Percentiles rank a stretch among this genome's conserved stretches.
Conservation (phyloP, 2,797 vertebrate species). For the Sitta carolinensis region DNA sequence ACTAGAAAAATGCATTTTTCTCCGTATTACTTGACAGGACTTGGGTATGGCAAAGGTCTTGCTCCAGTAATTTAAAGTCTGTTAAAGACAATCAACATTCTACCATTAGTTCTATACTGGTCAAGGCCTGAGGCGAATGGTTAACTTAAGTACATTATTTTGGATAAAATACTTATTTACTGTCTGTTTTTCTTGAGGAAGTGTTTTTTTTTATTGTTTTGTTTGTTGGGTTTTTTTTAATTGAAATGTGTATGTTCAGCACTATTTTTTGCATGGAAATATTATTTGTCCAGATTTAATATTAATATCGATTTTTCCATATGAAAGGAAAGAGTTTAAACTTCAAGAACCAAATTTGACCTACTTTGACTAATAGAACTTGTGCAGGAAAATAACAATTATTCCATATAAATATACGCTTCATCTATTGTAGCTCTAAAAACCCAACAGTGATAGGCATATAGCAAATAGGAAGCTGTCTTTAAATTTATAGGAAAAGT, state of each 20-base stretch:
- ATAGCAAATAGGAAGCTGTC: not conserved
- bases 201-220: not conserved
- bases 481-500: not conserved
- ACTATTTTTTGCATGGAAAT: not conserved
- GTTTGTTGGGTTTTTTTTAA: not conserved
- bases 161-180: not conserved
- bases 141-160: not conserved
- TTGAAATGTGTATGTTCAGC: not conserved
- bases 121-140: not conserved
- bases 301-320: not conserved
- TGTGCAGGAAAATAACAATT: not conserved
- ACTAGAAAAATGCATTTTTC: not conserved
- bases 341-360: not conserved
- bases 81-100: not conserved
- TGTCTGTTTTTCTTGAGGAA: not conserved
- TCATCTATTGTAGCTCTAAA: not conserved
- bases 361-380: not conserved
- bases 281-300: not conserved
- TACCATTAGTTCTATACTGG: not conserved
- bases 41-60: not conserved
- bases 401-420: not conserved
- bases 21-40: not conserved
- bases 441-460: not conserved
- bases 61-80: not conserved
- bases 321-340: not conserved